Evolutionary conservation across 2,113 vertebrate species (phyloP).

Genomic region (Podarcis muralis): DNA sequence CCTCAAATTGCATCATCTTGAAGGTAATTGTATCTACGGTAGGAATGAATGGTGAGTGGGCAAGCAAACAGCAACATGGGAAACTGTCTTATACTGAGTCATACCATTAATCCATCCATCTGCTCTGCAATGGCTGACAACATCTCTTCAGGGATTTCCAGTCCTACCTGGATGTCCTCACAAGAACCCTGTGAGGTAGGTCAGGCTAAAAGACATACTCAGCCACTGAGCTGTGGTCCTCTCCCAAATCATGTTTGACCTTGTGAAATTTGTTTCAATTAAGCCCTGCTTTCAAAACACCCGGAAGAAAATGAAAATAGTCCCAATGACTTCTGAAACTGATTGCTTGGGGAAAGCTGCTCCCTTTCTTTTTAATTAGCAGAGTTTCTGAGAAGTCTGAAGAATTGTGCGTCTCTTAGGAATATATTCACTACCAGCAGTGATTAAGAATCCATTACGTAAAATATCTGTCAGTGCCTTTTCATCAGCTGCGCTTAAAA

Average conservation of each 20-base stretch:
- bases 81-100: background rate
- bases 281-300: background rate
- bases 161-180: background rate
- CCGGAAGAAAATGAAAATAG: background rate
- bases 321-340: background rate
- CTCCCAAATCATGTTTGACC: background rate
- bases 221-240: background rate
- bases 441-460: slow-evolving; percentile 40
- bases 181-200: no score
- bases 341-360: background rate
- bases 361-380: background rate
- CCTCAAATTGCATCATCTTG: background rate
- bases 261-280: background rate
- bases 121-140: background rate
- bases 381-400: slow-evolving; percentile 11
- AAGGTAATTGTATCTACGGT: background rate
- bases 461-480: slow-evolving; percentile 52
- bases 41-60: background rate
- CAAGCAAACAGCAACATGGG: background rate
- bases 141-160: background rate
- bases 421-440: slow-evolving; percentile 37
- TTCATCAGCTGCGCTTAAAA: slow-evolving; percentile 39
- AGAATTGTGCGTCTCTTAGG: slow-evolving; percentile 25
- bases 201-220: background rate
- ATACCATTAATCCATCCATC: no score